Evolutionary conservation across 1,140 invertebrate genomes (phyloP).

Genomic region (Helicoverpa armigera): DNA sequence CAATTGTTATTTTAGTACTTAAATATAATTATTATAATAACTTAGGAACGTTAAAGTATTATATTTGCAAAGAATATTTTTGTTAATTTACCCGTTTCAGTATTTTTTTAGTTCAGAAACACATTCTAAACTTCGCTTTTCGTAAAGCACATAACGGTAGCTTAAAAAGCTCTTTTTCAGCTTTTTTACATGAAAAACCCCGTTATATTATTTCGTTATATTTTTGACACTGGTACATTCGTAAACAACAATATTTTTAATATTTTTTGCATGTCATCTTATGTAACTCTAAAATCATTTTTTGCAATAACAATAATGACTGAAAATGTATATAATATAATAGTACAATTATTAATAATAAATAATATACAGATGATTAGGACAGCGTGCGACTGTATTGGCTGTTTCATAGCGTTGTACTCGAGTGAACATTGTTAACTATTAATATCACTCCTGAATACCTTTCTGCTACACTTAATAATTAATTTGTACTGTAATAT

Average conservation of each 20-base stretch:
- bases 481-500: conserved; percentile 82
- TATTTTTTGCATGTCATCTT: neutral
- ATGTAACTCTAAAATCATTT: conserved; percentile 26
- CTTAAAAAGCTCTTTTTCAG: too few species aligned
- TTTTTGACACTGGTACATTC: too few species aligned
- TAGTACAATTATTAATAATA: neutral
- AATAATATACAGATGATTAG: conserved; percentile 45
- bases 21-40: conserved; percentile 24
- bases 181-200: too few species aligned
- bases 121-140: conserved; percentile 5
- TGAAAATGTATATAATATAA: conserved; percentile 39
- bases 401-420: conserved; percentile 74
- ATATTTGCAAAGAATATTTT: conserved; percentile 47
- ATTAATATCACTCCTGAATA: conserved; percentile 60
- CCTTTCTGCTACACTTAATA: conserved; percentile 75
- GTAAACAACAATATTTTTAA: neutral
- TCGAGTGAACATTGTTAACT: conserved; percentile 70
- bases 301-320: conserved; percentile 49
- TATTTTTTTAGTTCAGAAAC: conserved; percentile 23
- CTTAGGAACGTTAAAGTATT: conserved; percentile 32
- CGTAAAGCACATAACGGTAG: conserved; percentile 28
- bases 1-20: conserved; percentile 31
- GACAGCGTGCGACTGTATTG: conserved; percentile 76
- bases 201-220: too few species aligned
- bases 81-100: neutral